These are phyloP conservation scores for Nycticorax nycticorax DNA, from an alignment of 2,113 vertebrate genomes.

Conservation along the genomic window DNA sequence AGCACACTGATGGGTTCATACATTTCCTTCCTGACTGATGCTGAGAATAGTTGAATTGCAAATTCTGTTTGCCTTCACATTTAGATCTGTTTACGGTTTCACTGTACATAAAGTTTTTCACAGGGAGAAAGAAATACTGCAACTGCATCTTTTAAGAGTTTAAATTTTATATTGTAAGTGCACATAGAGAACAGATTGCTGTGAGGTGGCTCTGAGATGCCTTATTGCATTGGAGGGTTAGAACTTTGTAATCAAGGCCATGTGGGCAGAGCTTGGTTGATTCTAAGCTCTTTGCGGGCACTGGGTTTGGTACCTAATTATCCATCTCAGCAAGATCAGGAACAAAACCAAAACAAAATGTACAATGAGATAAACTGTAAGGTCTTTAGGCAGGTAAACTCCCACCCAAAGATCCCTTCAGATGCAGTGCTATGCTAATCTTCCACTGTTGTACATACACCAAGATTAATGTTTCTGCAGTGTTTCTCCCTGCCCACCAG, in stretches of 20 bases:
- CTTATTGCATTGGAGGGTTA: not conserved
- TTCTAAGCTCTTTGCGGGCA: not conserved
- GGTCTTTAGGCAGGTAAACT: not conserved
- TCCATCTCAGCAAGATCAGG: not conserved
- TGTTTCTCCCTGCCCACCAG: not conserved
- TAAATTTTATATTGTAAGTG: not conserved
- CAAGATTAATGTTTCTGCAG: not conserved
- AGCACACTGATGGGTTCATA: not conserved
- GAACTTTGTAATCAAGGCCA: not conserved
- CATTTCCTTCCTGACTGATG: not conserved
- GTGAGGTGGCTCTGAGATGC: not conserved
- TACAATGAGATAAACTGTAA: not conserved
- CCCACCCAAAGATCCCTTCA: not conserved
- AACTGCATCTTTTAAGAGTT: not conserved
- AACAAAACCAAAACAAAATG: not conserved
- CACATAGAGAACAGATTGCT: not conserved
- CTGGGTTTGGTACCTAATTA: not conserved
- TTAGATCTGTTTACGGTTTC: not conserved
- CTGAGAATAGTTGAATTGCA: not conserved
- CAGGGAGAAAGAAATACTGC: not conserved
- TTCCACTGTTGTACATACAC: not conserved
- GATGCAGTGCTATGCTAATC: not conserved
- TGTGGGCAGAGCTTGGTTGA: not conserved
- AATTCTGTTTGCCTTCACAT: not conserved
- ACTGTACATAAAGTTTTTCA: not conserved